Evolutionary conservation across 2,888 invertebrate species (phyloP).

Genomic region (Gymnosoma rotundatum): DNA sequence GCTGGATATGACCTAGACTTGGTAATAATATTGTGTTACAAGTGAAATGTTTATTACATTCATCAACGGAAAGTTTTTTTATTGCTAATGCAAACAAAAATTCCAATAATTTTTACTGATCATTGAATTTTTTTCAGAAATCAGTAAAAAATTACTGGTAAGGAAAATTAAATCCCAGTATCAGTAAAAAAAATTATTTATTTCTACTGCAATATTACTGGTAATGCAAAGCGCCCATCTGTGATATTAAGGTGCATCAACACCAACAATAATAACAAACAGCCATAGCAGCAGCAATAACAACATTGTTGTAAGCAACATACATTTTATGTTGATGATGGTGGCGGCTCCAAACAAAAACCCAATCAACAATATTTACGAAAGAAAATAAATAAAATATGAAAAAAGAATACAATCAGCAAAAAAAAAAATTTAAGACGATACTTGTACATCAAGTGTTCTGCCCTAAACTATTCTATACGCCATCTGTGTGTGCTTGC

Average conservation of each 20-base stretch:
- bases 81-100: too few relatives aligned
- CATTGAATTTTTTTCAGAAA: too few relatives aligned
- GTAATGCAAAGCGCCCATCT: too few relatives aligned
- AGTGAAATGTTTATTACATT: too few relatives aligned
- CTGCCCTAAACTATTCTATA: slow-evolving; percentile 13
- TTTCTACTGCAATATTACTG: too few relatives aligned
- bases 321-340: slow-evolving; percentile 38
- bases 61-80: too few relatives aligned
- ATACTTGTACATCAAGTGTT: slow-evolving; percentile 58
- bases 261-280: background rate
- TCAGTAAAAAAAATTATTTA: too few relatives aligned
- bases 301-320: slow-evolving; percentile 47
- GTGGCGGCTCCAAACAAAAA: slow-evolving; percentile 50
- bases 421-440: slow-evolving; percentile 57
- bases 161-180: too few relatives aligned
- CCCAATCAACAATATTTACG: slow-evolving; percentile 47
- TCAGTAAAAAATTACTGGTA: too few relatives aligned
- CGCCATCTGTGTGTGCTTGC: slow-evolving; percentile 4
- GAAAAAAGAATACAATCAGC: slow-evolving; percentile 42
- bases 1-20: too few relatives aligned
- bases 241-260: slow-evolving; percentile 33
- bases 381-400: slow-evolving; percentile 16
- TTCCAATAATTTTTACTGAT: too few relatives aligned
- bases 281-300: slow-evolving; percentile 15
- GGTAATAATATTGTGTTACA: too few relatives aligned